Percentiles rank a stretch among this genome's conserved stretches.
Evolutionary conservation across 2,888 invertebrate species (phyloP).

Genomic region (Heliconius sara): DNA sequence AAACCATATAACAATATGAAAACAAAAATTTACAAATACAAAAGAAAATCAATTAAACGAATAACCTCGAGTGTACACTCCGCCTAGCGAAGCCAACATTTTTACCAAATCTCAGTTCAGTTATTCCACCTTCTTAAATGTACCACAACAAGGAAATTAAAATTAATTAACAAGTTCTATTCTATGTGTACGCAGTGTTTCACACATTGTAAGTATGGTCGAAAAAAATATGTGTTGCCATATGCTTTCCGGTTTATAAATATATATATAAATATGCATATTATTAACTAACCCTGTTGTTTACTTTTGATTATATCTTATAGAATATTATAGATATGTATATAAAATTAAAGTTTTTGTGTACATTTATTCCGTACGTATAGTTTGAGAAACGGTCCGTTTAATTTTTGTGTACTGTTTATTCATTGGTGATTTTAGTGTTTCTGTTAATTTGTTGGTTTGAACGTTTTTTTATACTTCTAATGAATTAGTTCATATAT

Average conservation of each 20-base stretch:
- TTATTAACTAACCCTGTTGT: neutral
- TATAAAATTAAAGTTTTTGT: neutral
- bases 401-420: neutral
- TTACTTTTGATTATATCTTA: slow-evolving; percentile 10
- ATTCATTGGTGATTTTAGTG: no score
- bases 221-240: slow-evolving; percentile 29
- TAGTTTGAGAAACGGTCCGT: neutral
- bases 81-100: slow-evolving; percentile 64
- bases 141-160: slow-evolving; percentile 46
- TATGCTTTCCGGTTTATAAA: slow-evolving; percentile 33
- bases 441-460: no score
- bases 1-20: no score
- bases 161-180: slow-evolving; percentile 46
- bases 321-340: neutral
- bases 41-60: neutral
- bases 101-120: slow-evolving; percentile 64
- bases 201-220: slow-evolving; percentile 52
- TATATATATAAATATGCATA: slow-evolving; percentile 28
- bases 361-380: neutral
- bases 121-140: slow-evolving; percentile 50
- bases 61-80: slow-evolving; percentile 25
- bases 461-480: no score
- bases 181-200: slow-evolving; percentile 48
- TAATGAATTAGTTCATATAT: no score
- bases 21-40: no score